Conservation (phyloP, 2,113 vertebrate genomes). For the Xiphophorus couchianus region DNA sequence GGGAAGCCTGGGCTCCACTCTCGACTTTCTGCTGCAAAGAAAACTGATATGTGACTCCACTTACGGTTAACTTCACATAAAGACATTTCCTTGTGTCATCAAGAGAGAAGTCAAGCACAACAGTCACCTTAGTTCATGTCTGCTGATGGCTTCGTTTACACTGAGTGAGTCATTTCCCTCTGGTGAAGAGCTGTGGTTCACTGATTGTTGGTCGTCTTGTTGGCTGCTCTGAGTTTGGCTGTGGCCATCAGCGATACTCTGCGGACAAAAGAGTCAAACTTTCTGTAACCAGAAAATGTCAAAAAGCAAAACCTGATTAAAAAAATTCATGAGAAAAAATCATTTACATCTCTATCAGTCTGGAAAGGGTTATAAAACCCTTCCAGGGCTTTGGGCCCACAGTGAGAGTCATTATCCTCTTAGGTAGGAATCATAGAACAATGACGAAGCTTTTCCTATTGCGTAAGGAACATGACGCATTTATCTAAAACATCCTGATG, state of each 20-base stretch:
- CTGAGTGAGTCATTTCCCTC: constrained; percentile 46
- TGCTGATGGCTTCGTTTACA: constrained; percentile 59
- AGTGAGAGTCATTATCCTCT: too few species aligned
- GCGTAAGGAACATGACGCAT: too few species aligned
- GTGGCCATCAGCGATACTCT: constrained; percentile 54
- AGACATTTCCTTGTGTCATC: constrained; percentile 57
- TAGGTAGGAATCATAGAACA: too few species aligned
- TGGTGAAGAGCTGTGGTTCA: constrained; percentile 50
- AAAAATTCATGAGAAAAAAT: too few species aligned
- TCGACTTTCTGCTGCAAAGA: constrained; percentile 68
- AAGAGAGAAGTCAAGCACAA: constrained; percentile 28
- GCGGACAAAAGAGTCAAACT: constrained; percentile 32
- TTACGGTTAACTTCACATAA: constrained; percentile 67
- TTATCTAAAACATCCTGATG: too few species aligned
- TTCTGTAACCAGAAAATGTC: not conserved
- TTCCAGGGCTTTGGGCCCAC: too few species aligned
- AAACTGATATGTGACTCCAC: constrained; percentile 67
- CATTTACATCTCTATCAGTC: too few species aligned
- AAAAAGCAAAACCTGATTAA: too few species aligned
- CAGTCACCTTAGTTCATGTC: constrained; percentile 74
- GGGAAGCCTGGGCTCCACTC: constrained; percentile 51
- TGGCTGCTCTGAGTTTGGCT: constrained; percentile 40
- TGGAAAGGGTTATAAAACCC: too few species aligned
- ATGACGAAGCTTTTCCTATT: too few species aligned
- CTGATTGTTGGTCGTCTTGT: constrained; percentile 55